Conservation (phyloP, 2,888 invertebrate species). For the Aproaerema taeniolella region DNA sequence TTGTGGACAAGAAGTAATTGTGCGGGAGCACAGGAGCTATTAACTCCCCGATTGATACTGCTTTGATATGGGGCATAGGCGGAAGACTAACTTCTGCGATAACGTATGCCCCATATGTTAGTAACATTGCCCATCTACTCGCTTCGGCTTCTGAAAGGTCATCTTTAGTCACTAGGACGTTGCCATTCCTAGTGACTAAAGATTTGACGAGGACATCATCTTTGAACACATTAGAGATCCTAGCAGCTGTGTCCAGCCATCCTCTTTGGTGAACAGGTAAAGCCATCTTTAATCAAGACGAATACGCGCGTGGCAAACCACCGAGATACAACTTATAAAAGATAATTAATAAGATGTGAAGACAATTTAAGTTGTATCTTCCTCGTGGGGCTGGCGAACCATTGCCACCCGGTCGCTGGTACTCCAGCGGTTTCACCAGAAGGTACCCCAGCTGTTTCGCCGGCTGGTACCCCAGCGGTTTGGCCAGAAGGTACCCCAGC, state of each 20-base stretch:
- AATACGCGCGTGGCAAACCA: no score
- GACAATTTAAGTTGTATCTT: no score
- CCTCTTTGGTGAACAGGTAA: neutral
- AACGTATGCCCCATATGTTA: neutral
- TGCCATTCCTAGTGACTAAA: neutral
- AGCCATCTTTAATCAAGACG: no score
- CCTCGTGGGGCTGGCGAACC: no score
- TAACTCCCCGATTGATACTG: neutral
- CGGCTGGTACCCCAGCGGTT: no score
- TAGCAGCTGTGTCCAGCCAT: neutral
- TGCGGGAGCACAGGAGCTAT: neutral
- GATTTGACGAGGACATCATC: slow-evolving; percentile 13
- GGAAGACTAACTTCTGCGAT: neutral
- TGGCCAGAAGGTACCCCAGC: no score
- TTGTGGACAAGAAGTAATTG: neutral
- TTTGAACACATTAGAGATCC: neutral
- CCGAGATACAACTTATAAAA: no score
- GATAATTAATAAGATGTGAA: no score
- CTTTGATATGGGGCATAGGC: neutral
- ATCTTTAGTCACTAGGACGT: neutral
- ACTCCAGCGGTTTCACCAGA: no score
- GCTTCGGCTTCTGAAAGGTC: neutral
- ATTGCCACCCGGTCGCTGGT: no score
- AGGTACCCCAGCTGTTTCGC: no score
- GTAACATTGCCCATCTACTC: neutral